Conservation (phyloP, 1,140 invertebrate genomes). For the Coelopa frigida region DNA sequence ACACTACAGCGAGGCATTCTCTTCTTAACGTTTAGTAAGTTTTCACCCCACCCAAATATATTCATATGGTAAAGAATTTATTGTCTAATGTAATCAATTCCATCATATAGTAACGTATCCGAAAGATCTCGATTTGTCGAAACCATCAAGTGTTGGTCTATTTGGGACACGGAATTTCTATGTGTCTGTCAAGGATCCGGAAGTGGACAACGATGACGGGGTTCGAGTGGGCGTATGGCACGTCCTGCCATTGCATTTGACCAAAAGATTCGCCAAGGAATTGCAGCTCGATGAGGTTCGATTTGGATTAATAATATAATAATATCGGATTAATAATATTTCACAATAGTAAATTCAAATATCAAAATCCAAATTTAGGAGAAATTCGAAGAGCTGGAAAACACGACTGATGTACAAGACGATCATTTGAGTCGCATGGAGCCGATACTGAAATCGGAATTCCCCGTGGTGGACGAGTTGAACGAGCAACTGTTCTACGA, state of each 20-base stretch:
- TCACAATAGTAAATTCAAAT: too few species aligned
- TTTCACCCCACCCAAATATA: slow-evolving; percentile 3
- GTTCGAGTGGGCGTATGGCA: slow-evolving; percentile 54
- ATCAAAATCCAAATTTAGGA: not conserved
- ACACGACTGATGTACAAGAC: slow-evolving; percentile 5
- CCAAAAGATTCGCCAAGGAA: slow-evolving; percentile 29
- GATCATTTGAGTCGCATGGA: slow-evolving; percentile 19
- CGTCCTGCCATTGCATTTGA: slow-evolving; percentile 38
- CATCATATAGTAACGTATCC: slow-evolving; percentile 54
- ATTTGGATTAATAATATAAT: slow-evolving; percentile 32
- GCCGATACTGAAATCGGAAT: slow-evolving; percentile 26
- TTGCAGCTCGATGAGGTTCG: slow-evolving; percentile 24
- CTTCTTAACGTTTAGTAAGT: slow-evolving; percentile 53
- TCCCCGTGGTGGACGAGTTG: slow-evolving; percentile 25
- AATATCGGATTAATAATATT: slow-evolving; percentile 32
- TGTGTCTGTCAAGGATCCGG: slow-evolving; percentile 55
- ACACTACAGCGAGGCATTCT: slow-evolving; percentile 50
- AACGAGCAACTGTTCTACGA: slow-evolving; percentile 41
- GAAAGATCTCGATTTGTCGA: slow-evolving; percentile 52
- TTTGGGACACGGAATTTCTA: slow-evolving; percentile 62
- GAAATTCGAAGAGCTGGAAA: slow-evolving; percentile 25
- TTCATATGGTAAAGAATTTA: slow-evolving; percentile 3
- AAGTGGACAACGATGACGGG: slow-evolving; percentile 25
- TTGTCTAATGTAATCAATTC: slow-evolving; percentile 13
- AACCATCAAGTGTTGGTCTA: slow-evolving; percentile 53